phyloP scores from a whole-genome alignment of 2,888 invertebrate genomes.

The Ceriagrion tenellum region DNA sequence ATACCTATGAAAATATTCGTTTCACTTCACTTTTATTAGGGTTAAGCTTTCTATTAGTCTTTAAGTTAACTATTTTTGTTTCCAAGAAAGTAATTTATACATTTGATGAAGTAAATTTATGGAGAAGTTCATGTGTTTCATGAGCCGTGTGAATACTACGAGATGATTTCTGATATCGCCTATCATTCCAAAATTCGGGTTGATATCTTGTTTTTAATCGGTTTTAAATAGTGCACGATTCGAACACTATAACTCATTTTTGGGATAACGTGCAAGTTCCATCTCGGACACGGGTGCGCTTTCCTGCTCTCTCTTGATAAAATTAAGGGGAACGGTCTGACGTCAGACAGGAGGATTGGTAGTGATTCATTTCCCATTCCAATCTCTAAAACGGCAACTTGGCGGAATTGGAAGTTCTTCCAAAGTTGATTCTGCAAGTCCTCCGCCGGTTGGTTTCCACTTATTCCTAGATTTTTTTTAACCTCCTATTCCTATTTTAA shows the following conservation, averaged over 20 bases:
- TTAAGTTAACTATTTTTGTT: too few species aligned
- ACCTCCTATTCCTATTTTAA: background rate
- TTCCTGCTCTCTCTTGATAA: background rate
- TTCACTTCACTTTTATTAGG: too few species aligned
- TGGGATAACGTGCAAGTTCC: background rate
- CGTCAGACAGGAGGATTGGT: background rate
- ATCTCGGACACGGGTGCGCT: background rate
- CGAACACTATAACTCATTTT: background rate
- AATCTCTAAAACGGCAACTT: background rate
- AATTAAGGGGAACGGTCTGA: background rate
- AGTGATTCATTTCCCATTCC: conserved; percentile 10
- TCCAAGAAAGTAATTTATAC: too few species aligned
- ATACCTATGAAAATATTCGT: too few species aligned
- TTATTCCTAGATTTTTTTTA: background rate
- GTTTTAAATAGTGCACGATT: background rate
- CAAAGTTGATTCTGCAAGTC: background rate
- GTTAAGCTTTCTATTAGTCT: too few species aligned
- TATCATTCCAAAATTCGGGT: background rate
- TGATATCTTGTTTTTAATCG: background rate
- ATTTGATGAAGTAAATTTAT: too few species aligned
- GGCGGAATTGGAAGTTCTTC: background rate
- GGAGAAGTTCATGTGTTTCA: too few species aligned
- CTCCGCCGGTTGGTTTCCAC: background rate
- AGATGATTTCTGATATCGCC: too few species aligned
- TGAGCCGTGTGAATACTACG: too few species aligned